Base-by-base conservation (phyloP, 2,797 vertebrate species). In the Lacerta bilineata region DNA sequence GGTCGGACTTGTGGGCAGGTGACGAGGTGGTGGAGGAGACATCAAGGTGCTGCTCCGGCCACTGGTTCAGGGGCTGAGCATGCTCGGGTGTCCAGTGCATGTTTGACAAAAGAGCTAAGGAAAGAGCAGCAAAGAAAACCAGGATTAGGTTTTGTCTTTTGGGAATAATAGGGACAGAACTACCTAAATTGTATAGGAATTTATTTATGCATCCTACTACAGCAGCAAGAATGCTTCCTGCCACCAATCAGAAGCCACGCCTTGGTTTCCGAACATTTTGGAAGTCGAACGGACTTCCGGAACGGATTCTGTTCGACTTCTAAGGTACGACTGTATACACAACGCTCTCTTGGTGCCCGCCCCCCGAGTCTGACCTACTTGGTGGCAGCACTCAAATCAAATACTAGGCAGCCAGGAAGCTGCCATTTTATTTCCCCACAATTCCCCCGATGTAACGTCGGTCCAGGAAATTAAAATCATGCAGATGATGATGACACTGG, bases 11-110 rank as follows among this genome's bases (percentile, higher is more conserved):
- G 97, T 99, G 98, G 74, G 98, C 98, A 0, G 98, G 98, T 0
- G 99, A 99, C 74, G 98, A 98, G 87, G 98, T 99, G 41, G 98
- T 99, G 94, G 99, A 99, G 93, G 99, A 99, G 90, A 99, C 98
- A 43, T 99, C 99, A 94, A 99, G 97, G 97, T 99, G 98, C 97
- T 99, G 98, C 97, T 99, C 99, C 91, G 99, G 98, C 98, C 99
- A 99, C 97, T 99, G 99, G 98, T 97, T 99, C 95, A 99, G 98
- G 95, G 98, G 96, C 98, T 99, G 98, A 98, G 98, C 98, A 98
- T 99, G 99, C 97, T 99, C 99, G 96, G 98, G 98, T 97, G 98
- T 99, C 99, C 99, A 99, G 98, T 99, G 99, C 99, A 99, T 99
- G 98, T 99, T 99, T 97, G 95, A 98, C 96, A 99, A 23, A 23